Base-by-base conservation (phyloP, 2,797 vertebrate species). In the Rhyacichthys aspro region DNA sequence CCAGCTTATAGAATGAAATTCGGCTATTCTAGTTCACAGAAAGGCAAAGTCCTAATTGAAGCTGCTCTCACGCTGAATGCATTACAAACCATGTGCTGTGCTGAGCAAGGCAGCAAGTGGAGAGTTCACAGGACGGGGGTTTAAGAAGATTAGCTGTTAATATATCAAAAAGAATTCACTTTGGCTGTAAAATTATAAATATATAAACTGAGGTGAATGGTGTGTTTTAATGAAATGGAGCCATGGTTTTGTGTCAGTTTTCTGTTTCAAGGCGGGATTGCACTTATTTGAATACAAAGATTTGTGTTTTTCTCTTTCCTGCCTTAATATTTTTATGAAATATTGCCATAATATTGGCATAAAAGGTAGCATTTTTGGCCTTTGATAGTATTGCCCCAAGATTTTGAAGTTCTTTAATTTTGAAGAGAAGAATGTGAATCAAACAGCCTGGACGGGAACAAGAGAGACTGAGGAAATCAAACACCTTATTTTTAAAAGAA, bases 11-110 rank as follows among this genome's bases (percentile, higher is more conserved):
- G 79, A 91, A 88, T 87, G 86, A 90, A 91, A 91, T 92, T 90
- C 88, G 82, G 90, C 88, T 83, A 92, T 92, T 91, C 88, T 90
- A 90, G 92, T 91, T 92, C 91, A 91, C 90, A 91, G 90, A 83
- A 87, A 86, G 86, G 88, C 81, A 90, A 89, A 88, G 89, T 86
- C 91, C 90, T 88, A 85, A 90, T 92, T 93, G 88, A 90, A 89
- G 79, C 84, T 78, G 88, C 84, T 82, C 85, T 92, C 88, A 88
- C 75, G 85, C 89, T 88, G 91, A 93, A 93, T 93, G 86, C 84
- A 91, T 91, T 93, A n/a, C n/a, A n/a, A n/a, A n/a, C n/a, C 91
- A 93, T 37, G 36, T 11, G 11, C 37, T 38, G 11, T 12, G 11
- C 11, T 11, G 10, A 38, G 37, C 23, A 28, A 28, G 2, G 2